phyloP scores from a whole-genome alignment of 2,888 invertebrate genomes.

The Epinotia nisella region DNA sequence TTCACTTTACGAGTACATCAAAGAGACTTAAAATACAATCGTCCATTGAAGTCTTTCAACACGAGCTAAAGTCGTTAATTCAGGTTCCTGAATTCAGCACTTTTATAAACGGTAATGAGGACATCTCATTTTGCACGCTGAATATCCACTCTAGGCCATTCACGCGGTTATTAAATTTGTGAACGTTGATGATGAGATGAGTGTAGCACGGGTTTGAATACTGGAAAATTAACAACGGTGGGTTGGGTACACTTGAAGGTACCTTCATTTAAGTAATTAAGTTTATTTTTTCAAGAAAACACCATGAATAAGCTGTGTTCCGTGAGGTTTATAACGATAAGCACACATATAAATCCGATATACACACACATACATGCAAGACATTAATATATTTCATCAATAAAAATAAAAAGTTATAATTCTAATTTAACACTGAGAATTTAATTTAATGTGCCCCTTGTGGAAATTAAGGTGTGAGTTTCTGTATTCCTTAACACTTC shows the following conservation, averaged over 20 bases:
- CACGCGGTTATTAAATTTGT: slow-evolving; percentile 17
- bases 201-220: slow-evolving; percentile 3
- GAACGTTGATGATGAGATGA: neutral
- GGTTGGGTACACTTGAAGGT: neutral
- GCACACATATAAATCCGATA: no score
- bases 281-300: neutral
- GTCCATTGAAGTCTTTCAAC: slow-evolving; percentile 34
- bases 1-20: slow-evolving; percentile 21
- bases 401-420: no score
- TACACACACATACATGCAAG: no score
- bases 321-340: no score
- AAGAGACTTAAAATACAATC: slow-evolving; percentile 29
- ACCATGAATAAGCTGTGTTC: neutral
- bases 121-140: slow-evolving; percentile 8
- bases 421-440: no score
- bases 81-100: slow-evolving; percentile 33
- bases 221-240: neutral
- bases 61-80: slow-evolving; percentile 32
- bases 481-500: no score
- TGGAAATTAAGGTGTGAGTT: no score
- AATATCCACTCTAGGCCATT: slow-evolving; percentile 11
- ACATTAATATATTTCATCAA: no score
- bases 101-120: slow-evolving; percentile 36
- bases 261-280: neutral
- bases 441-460: no score